Percentiles rank a stretch among this genome's conserved stretches.
These are phyloP conservation scores for Thomomys bottae DNA, from an alignment of 2,113 vertebrate species.

Conservation along the genomic window DNA sequence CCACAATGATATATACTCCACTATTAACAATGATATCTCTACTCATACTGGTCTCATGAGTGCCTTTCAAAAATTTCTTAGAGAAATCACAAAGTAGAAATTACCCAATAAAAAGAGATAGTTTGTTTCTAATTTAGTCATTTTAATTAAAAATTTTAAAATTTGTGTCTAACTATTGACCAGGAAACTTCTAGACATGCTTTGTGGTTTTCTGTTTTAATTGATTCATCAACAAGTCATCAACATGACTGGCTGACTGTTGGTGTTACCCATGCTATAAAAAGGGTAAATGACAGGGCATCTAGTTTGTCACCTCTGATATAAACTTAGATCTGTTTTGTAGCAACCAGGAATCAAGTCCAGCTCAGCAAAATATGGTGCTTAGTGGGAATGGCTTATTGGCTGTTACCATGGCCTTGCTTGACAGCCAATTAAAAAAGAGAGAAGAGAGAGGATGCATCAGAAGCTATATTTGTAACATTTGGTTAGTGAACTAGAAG, in stretches of 20 bases:
- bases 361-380: slow-evolving; percentile 58
- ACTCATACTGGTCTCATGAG: not conserved
- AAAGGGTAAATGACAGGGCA: slow-evolving; percentile 68
- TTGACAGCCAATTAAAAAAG: slow-evolving; percentile 34
- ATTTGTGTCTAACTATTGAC: not conserved
- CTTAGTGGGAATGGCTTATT: slow-evolving; percentile 60
- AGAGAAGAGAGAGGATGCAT: not conserved
- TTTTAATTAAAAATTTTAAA: slow-evolving; percentile 27
- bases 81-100: not conserved
- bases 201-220: not conserved
- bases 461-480: slow-evolving; percentile 50
- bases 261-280: slow-evolving; percentile 65
- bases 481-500: slow-evolving; percentile 47
- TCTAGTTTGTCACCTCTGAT: slow-evolving; percentile 68
- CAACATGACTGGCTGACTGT: slow-evolving; percentile 47
- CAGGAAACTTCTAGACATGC: not conserved
- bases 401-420: slow-evolving; percentile 18
- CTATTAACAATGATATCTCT: not conserved
- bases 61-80: not conserved
- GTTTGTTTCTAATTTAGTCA: slow-evolving; percentile 24
- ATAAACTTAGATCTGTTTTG: slow-evolving; percentile 78
- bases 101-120: not conserved
- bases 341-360: slow-evolving; percentile 67
- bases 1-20: not conserved
- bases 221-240: slow-evolving; percentile 25